These are phyloP conservation scores for Limnothrissa miodon DNA, from an alignment of 2,113 vertebrate species.

Conservation along the genomic window DNA sequence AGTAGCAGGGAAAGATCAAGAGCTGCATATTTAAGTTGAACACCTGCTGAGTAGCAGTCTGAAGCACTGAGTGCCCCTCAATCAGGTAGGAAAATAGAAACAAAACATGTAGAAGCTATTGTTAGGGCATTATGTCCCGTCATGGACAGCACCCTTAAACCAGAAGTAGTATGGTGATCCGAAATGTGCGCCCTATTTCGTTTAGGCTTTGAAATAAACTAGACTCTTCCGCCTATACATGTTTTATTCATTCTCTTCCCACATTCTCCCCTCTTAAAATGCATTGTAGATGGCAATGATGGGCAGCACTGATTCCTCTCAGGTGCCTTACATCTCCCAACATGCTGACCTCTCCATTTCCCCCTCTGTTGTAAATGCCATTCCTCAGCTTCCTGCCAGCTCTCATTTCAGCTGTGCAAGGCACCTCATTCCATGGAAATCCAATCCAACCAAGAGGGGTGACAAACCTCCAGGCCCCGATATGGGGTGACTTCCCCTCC, in stretches of 20 bases:
- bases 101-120: neutral
- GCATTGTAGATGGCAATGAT: neutral
- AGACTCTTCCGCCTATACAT: neutral
- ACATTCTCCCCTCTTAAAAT: neutral
- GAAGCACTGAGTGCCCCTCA: constrained; percentile 56
- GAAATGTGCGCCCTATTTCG: neutral
- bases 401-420: neutral
- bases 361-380: neutral
- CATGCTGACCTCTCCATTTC: neutral
- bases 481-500: neutral
- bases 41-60: constrained; percentile 40
- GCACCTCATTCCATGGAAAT: neutral
- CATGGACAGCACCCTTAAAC: neutral
- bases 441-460: neutral
- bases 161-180: neutral
- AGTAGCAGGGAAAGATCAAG: constrained; percentile 7
- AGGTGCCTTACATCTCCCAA: neutral
- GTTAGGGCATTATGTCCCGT: neutral
- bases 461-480: neutral
- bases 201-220: neutral
- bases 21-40: constrained; percentile 43
- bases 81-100: constrained; percentile 22
- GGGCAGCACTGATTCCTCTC: neutral
- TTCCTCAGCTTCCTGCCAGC: neutral
- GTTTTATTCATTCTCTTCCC: neutral